Percentiles rank a stretch among this genome's conserved stretches.
These are phyloP conservation scores for Solenopsis fugax DNA, from an alignment of 1,140 invertebrate species.

Conservation along the genomic window DNA sequence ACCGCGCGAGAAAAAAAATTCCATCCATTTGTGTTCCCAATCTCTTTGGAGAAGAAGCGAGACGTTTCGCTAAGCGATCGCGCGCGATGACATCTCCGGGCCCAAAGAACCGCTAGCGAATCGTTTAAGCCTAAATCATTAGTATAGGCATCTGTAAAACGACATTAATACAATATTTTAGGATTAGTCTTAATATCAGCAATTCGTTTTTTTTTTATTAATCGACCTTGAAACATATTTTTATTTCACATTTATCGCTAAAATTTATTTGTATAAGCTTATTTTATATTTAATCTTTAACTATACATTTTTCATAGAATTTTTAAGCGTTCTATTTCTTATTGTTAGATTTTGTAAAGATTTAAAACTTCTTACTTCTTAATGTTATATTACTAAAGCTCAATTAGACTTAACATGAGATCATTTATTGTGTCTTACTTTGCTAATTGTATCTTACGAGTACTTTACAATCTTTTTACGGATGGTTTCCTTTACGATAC, in stretches of 20 bases:
- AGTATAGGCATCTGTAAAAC: neutral
- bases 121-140: neutral
- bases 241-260: constrained; percentile 3
- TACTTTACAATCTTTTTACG: neutral
- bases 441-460: neutral
- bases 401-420: neutral
- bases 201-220: neutral
- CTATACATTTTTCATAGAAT: neutral
- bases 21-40: constrained; percentile 37
- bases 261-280: neutral
- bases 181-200: neutral
- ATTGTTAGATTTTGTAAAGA: neutral
- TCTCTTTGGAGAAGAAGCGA: neutral
- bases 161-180: neutral
- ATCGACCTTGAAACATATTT: constrained; percentile 2
- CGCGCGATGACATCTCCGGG: neutral
- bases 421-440: neutral
- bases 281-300: constrained; percentile 7
- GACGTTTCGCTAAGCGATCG: neutral
- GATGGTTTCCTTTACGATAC: neutral
- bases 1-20: constrained; percentile 56
- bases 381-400: neutral
- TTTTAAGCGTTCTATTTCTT: neutral
- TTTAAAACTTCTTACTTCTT: neutral
- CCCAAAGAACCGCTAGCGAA: neutral